Conservation (phyloP, 1,140 invertebrate genomes). For the Macrotrachela quadricornifera region DNA sequence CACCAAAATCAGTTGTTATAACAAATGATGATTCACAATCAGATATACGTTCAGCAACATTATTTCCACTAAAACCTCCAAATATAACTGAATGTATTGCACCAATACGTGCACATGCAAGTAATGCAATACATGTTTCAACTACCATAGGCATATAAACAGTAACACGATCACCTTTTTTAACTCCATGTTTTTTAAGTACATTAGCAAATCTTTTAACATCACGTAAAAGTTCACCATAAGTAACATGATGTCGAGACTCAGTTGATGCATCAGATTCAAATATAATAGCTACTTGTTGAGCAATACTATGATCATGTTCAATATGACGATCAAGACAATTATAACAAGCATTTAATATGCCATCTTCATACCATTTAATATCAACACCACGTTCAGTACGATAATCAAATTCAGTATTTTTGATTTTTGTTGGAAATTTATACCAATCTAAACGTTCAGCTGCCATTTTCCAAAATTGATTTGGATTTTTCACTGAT, state of each 20-base stretch:
- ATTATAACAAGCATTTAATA: slow-evolving; percentile 36
- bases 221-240: too few species aligned
- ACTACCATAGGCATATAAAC: slow-evolving; percentile 36
- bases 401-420: slow-evolving; percentile 25
- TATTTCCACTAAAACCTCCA: slow-evolving; percentile 39
- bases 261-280: slow-evolving; percentile 34
- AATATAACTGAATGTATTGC: slow-evolving; percentile 40
- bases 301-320: slow-evolving; percentile 14
- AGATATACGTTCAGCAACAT: slow-evolving; percentile 35
- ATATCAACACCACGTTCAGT: slow-evolving; percentile 23
- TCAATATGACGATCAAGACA: slow-evolving; percentile 35
- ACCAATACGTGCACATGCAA: slow-evolving; percentile 35
- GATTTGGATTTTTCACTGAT: slow-evolving; percentile 26
- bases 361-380: slow-evolving; percentile 29
- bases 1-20: slow-evolving; percentile 33
- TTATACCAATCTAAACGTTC: slow-evolving; percentile 27
- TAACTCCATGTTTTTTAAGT: slow-evolving; percentile 27
- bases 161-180: slow-evolving; percentile 34
- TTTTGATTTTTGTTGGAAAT: too few species aligned
- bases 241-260: too few species aligned
- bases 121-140: slow-evolving; percentile 31
- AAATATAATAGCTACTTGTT: slow-evolving; percentile 34
- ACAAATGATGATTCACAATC: slow-evolving; percentile 30
- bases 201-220: slow-evolving; percentile 23
- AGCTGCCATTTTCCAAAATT: slow-evolving; percentile 33